Percentiles rank a stretch among this genome's conserved stretches.
Evolutionary conservation across 2,113 vertebrate genomes (phyloP).

Genomic region (Tragelaphus scriptus): DNA sequence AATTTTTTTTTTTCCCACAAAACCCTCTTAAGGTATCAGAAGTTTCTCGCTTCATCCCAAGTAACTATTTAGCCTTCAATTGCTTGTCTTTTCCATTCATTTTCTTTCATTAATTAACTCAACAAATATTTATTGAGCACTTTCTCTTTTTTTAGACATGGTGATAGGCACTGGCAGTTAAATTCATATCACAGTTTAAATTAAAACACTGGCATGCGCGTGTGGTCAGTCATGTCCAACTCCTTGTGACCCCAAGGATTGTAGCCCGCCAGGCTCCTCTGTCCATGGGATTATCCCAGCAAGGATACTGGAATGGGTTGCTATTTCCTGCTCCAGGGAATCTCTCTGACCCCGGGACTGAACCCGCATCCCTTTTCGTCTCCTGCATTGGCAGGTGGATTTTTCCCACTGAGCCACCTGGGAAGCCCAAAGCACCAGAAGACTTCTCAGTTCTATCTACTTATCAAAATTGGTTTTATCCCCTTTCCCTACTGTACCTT

Average conservation of each 20-base stretch:
- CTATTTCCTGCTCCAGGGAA: not conserved
- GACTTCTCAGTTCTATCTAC: not conserved
- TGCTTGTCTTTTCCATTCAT: not conserved
- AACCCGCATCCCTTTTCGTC: rapidly evolving
- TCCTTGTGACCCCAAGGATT: not conserved
- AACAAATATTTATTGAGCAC: not conserved
- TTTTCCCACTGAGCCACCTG: not conserved
- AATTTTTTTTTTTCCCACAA: not conserved
- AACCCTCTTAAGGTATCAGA: not conserved
- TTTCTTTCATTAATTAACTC: not conserved
- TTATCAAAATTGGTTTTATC: not conserved
- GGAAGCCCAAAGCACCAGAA: not conserved
- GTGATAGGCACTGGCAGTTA: not conserved
- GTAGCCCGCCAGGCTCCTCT: not conserved
- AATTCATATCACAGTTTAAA: not conserved
- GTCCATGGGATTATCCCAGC: not conserved
- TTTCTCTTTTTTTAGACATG: not conserved
- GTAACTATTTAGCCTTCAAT: not conserved
- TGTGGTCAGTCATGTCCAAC: not conserved
- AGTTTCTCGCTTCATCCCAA: not conserved
- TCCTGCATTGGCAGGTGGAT: not conserved
- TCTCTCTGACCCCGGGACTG: not conserved
- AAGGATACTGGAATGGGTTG: not conserved
- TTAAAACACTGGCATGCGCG: not conserved
- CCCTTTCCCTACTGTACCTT: not conserved